Base-by-base conservation (phyloP, 2,888 invertebrate species). In the Aproaerema taeniolella region DNA sequence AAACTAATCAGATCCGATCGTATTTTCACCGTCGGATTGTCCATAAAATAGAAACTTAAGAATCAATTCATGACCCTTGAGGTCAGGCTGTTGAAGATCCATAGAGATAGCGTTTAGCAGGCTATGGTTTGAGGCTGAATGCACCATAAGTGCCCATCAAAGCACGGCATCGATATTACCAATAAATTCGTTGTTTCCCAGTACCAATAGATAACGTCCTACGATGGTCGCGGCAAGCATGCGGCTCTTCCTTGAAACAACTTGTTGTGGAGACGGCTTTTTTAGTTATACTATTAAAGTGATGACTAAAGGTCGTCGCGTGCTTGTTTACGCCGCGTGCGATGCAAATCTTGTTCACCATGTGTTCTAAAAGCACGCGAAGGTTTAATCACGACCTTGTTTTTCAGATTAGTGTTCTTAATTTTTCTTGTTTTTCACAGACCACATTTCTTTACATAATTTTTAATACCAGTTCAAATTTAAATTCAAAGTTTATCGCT, bases 1-100 rank as follows among this genome's bases (percentile, higher is more conserved):
- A 26, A 35, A 28, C 35, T 28, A 35, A 35, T 35, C 35, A 28
- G 11, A 25, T 11, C 13, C 13, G 9, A 20, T 25, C 34, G 25
- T 11, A 28, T 35, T 35, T 35, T 35, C 35, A 26, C 35, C 16
- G 16, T 35, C 2, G 29, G 43, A 45, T 48, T 31, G 39, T 51
- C 55, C 46, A 53, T 68, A 69, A 71, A 68, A 73, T 69, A 67
- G 67, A 72, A 75, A 70, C 60, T 72, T 81, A 70, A 82, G 75
- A 82, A 77, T 85, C 82, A 83, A 85, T 83, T 80, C 71, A 62
- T 81, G 77, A 80, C 78, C 78, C 55, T 32, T n/a, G 39, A 45
- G 78, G 77, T 79, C 72, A 72, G 58, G 52, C 53, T 51, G 52
- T 47, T 50, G 46, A 53, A 61, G 76, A 76, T 75, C 58, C 45